These are phyloP conservation scores for Ceratosolen fusciceps DNA, from an alignment of 1,140 invertebrate genomes.

Conservation along the genomic window DNA sequence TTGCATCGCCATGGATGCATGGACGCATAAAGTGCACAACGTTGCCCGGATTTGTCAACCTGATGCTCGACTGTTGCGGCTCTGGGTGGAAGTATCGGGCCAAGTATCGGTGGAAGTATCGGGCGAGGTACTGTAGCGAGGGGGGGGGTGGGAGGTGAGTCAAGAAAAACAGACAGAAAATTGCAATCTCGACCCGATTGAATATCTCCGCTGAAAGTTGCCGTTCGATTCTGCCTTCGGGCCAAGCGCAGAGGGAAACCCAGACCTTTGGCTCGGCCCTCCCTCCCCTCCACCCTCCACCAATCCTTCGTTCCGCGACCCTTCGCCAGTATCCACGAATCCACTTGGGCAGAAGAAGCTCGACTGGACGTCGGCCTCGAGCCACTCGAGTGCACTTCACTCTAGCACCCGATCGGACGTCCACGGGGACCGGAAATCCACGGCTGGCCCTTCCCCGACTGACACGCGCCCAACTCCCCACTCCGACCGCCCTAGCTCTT, in stretches of 20 bases:
- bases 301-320: background rate
- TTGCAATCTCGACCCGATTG: background rate
- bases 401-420: background rate
- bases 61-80: too few species aligned
- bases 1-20: too few species aligned
- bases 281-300: background rate
- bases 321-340: conserved; percentile 9
- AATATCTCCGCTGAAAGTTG: background rate
- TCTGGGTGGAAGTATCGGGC: too few species aligned
- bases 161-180: background rate
- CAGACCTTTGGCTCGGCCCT: background rate
- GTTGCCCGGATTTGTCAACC: too few species aligned
- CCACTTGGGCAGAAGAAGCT: conserved; percentile 11
- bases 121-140: too few species aligned
- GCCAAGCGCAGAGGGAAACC: background rate
- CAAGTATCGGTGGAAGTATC: too few species aligned
- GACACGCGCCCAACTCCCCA: too few species aligned
- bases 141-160: too few species aligned
- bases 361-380: conserved; percentile 9
- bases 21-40: too few species aligned
- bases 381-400: background rate
- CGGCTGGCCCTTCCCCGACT: too few species aligned
- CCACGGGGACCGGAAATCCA: conserved; percentile 15
- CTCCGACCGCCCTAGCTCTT: too few species aligned
- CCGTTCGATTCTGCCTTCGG: background rate